Evolutionary conservation across 2,113 vertebrate species (phyloP), one percentile per base, ranked within the genome.

Genomic region (Edolisoma coerulescens): DNA sequence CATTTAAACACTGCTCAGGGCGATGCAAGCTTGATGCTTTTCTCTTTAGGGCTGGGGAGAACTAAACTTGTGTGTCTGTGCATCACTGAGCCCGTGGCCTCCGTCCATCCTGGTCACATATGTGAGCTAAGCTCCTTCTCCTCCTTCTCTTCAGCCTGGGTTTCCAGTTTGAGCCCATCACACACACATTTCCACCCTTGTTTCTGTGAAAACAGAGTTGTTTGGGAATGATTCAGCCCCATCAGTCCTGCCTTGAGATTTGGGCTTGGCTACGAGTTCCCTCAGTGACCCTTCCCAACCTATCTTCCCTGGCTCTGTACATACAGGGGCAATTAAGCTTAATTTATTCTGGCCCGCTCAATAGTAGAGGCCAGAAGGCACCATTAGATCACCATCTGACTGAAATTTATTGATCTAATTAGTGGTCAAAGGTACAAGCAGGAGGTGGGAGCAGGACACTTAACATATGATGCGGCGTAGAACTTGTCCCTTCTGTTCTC

Each of bases 401-500:
- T 84, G 84, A 61, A 84, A 92, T 93, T 47, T 93, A 92, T 91
- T 95, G 89, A 95, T 92, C 73, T 97, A 95, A 96, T 95, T 95
- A 92, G 65, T 5, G 15, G 82, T 95, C 60, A 75, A 45, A 92
- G 80, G 80, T 93, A 89, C 81, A 91, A 73, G 92, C 64, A 53
- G 78, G 70, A 75, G 49, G 85, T 41, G 70, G 65, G 47, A 81
- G 80, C 86, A 41, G 30, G 69, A 70, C 64, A 63, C 19, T 84
- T 92, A 88, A 74, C 41, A 44, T 60, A 68, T 20, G 68, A 39
- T 83, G 24, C 9, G 5, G 33, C 0, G 0, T 37, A 35, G 80
- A 75, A 39, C 80, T n/a, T 52, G 44, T 95, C 60, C 80, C 68
- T 96, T 95, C 87, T 92, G 57, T 76, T 94, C 39, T 91, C 27